These are phyloP conservation scores for Phylloscopus trochiloides DNA, from an alignment of 2,113 vertebrate genomes.

Conservation along the genomic window DNA sequence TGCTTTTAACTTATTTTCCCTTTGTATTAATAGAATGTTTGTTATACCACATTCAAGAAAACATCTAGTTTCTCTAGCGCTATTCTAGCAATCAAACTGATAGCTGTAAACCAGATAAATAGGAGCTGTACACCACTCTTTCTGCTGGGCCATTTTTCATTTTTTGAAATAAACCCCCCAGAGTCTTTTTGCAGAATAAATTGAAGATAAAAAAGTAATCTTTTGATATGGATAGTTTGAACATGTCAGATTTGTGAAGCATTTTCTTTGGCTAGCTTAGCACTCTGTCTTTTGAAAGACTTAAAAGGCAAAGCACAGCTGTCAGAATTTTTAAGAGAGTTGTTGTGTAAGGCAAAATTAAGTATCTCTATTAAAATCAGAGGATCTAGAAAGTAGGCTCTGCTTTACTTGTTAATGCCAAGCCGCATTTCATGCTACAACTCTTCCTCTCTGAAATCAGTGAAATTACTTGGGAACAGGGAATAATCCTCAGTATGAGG, in stretches of 20 bases:
- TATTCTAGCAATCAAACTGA: conserved; percentile 66
- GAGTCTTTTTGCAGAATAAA: conserved; percentile 76
- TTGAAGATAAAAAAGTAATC: conserved; percentile 73
- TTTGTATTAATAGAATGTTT: conserved; percentile 50
- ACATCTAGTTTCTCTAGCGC: conserved; percentile 52
- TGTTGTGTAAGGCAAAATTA: conserved; percentile 43
- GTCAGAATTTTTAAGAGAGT: conserved; percentile 4
- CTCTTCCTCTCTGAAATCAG: neutral
- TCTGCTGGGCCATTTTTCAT: conserved; percentile 74
- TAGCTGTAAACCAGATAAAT: conserved; percentile 77
- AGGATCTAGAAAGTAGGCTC: neutral
- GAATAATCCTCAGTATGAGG: neutral
- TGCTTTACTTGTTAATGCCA: neutral
- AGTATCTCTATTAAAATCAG: conserved; percentile 43
- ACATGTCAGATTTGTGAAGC: conserved; percentile 68
- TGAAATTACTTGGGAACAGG: neutral
- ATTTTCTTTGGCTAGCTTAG: conserved; percentile 35
- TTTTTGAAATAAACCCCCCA: conserved; percentile 72
- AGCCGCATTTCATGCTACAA: neutral
- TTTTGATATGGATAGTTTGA: conserved; percentile 72
- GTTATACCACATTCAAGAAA: conserved; percentile 24
- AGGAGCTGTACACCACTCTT: conserved; percentile 50
- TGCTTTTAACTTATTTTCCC: conserved; percentile 55
- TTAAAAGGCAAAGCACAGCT: conserved; percentile 36
- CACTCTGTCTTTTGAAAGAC: conserved; percentile 53